Evolutionary conservation across 2,113 vertebrate species (phyloP), one percentile per base, ranked within the genome.

Genomic region (Picathartes gymnocephalus): DNA sequence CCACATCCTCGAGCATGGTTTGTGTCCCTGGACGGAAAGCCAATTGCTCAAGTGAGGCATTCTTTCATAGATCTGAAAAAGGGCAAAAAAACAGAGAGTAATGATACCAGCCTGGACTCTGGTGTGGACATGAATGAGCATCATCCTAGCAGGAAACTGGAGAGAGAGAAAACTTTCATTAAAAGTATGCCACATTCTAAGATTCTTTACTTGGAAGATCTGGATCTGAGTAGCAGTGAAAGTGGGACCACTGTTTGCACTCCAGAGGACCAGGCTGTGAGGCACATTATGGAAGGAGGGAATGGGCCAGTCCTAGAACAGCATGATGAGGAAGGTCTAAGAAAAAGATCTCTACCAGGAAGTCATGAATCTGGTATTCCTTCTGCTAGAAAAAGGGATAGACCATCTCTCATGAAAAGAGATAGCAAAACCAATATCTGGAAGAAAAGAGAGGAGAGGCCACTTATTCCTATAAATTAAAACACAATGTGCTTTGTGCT

Each of bases 61-160:
- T 99, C 99, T 47, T 98, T 99, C 83, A 99, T 99, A 51, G 99
- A 99, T 96, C 98, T 99, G 81, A 98, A 98, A 90, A 98, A 98
- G 92, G 98, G 98, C 65, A 98, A 98, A 72, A 98, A 99, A 10
- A 96, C 98, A 4, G 99, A 99, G 97, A 99, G 99, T 93, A 99
- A 99, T 7, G 99, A 99, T 94, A 99, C 99, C 30, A 99, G 99
- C 93, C 97, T 99, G 85, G 99, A 99, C 96, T 99, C 99, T 2
- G 99, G 99, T 7, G 99, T 99, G 88, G 99, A 99, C 95, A 99
- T 99, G 99, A 99, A 99, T 28, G 99, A 99, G 96, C 99, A 98
- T 37, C 98, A 98, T 83, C 98, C 98, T 12, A 97, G 93, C 83
- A 97, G 97, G 94, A 98, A 97, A 23, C 97, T 98, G 33, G 98